Percentiles rank a stretch among this genome's conserved stretches.
phyloP scores from a whole-genome alignment of 2,888 invertebrate genomes.

The Ephialtes manifestator region DNA sequence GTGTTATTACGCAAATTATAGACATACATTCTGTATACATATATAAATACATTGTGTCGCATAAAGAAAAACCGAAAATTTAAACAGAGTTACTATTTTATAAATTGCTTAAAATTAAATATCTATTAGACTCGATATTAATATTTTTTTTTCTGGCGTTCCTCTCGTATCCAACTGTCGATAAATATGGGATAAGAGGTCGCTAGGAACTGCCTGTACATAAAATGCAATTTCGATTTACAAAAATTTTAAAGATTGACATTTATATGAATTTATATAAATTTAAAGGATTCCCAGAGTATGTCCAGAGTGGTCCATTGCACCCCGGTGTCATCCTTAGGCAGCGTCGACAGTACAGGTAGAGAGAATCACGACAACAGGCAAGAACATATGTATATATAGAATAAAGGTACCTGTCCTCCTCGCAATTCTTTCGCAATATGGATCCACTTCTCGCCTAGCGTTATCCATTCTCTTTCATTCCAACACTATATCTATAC shows the following conservation, averaged over 20 bases:
- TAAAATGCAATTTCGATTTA: too few relatives aligned
- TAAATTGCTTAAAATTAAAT: too few relatives aligned
- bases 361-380: conserved; percentile 32
- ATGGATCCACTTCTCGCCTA: conserved; percentile 57
- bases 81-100: too few relatives aligned
- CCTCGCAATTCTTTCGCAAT: conserved; percentile 62
- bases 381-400: conserved; percentile 7
- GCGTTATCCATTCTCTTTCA: conserved; percentile 58
- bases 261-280: neutral
- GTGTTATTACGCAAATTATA: too few relatives aligned
- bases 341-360: neutral
- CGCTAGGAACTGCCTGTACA: too few relatives aligned
- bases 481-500: conserved; percentile 24
- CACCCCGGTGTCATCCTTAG: neutral
- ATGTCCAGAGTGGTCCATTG: neutral
- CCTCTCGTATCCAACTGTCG: too few relatives aligned
- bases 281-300: neutral
- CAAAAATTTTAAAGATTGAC: neutral
- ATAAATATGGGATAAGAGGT: too few relatives aligned
- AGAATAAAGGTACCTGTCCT: conserved; percentile 62
- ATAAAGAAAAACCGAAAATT: too few relatives aligned
- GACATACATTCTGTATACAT: too few relatives aligned
- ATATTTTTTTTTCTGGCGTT: too few relatives aligned
- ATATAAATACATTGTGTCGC: too few relatives aligned
- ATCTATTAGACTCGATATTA: too few relatives aligned